A percentile compares a stretch with the other conserved stretches of the same genome.
Conservation (phyloP, 2,797 vertebrate genomes). For the Lacerta bilineata region DNA sequence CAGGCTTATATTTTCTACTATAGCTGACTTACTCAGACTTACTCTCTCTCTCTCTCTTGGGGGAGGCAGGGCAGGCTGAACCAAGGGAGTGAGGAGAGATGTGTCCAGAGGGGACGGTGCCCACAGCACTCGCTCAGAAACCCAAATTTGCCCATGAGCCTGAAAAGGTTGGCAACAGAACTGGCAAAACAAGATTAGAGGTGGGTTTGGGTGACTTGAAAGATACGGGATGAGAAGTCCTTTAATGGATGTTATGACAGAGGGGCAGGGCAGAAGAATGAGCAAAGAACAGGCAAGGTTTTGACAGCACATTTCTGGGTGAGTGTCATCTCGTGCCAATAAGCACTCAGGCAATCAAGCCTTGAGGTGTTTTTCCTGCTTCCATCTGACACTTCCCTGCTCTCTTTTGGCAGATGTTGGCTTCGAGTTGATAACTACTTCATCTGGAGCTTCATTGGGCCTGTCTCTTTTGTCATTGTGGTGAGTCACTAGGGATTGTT, state of each 20-base stretch:
- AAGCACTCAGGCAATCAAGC: background rate
- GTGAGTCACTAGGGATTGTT: conserved; percentile 78
- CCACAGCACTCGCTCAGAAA: too few species aligned
- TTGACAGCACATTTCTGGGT: background rate
- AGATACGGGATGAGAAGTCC: background rate
- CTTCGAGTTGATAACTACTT: conserved; percentile 95
- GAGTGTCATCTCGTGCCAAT: background rate
- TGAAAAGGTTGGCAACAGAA: background rate
- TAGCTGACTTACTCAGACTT: too few species aligned
- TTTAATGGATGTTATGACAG: background rate
- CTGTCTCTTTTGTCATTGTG: conserved; percentile 94
- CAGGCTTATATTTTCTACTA: too few species aligned
- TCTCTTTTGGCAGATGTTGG: conserved; percentile 86
- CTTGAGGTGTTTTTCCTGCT: background rate
- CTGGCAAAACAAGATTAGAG: background rate
- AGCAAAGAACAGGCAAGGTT: too few species aligned
- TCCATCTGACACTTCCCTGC: background rate
- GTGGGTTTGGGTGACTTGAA: background rate
- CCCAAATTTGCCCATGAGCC: too few species aligned
- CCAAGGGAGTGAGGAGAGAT: too few species aligned
- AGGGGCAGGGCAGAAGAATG: background rate
- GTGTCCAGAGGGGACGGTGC: too few species aligned
- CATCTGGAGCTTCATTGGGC: conserved; percentile 97
- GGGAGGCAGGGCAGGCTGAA: too few species aligned
- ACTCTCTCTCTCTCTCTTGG: too few species aligned